Evolutionary conservation across 2,797 vertebrate genomes (phyloP), one percentile per base, ranked within the genome.

Genomic region (Schizothorax lantsangensis): DNA sequence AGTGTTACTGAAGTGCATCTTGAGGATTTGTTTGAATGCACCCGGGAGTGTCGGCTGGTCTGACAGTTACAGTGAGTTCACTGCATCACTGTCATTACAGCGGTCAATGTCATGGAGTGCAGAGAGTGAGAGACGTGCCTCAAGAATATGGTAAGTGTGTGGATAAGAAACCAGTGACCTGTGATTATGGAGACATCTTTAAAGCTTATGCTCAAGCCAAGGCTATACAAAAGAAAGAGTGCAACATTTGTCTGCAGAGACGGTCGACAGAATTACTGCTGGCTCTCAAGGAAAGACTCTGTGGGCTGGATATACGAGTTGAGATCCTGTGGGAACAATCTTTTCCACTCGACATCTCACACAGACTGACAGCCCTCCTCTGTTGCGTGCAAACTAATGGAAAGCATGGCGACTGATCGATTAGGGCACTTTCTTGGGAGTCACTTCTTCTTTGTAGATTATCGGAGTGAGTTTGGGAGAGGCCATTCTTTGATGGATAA

Each of bases 131-230:
- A 69, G 81, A 47, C 6, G 12, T 21, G n/a, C 38, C 40, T 64
- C 23, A 40, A 21, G 43, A 75, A 66, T 38, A 77, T 84, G 21
- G 45, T 21, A 57, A 66, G 43, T 12, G 43, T 52, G n/a, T 21
- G 15, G 81, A 84, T 52, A 49, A 49, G 59, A 40, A 84, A 26
- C 15, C 38, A 62, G 62, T 84, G 74, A 68, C 40, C 74, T 52
- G 73, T 78, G 74, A 78, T 84, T 79, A 40, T 43, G 43, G 45
- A 78, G 23, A 68, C 45, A 69, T n/a, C 30, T 68, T 84, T 66
- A 66, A 77, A 75, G 26, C 57, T 30, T 49, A 30, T 38, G 26
- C 19, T 75, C 57, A 66, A 62, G 26, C 15, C 38, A 15, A 36
- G 33, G 73, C 57, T 84, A 26, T 5, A 17, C 57, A 2, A 9